These are phyloP conservation scores for Parascotia fuliginaria DNA, from an alignment of 2,888 invertebrate species.

Conservation along the genomic window DNA sequence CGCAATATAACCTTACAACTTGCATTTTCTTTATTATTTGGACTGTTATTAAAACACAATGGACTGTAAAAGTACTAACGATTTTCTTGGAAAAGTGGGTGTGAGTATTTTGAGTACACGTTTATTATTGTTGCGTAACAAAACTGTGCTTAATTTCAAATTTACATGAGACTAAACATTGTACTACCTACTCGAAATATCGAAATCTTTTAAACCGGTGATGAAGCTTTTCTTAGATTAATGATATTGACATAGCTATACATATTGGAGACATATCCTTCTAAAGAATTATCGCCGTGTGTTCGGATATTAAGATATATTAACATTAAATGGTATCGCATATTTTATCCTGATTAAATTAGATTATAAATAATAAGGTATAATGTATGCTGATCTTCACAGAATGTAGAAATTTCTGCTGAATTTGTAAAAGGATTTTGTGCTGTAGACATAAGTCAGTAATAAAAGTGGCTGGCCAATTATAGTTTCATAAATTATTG, in stretches of 20 bases:
- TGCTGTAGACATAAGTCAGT: background rate
- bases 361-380: background rate
- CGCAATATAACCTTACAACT: background rate
- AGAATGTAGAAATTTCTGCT: background rate
- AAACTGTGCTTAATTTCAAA: background rate
- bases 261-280: background rate
- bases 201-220: constrained; percentile 3
- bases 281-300: constrained; percentile 13
- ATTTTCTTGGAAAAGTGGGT: background rate
- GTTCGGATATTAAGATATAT: background rate
- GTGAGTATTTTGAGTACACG: background rate
- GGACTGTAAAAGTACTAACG: background rate
- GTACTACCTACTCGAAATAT: background rate
- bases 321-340: background rate
- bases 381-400: background rate
- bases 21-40: background rate
- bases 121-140: background rate
- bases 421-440: background rate
- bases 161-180: constrained; percentile 6
- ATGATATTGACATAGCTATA: background rate
- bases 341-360: background rate
- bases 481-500: background rate
- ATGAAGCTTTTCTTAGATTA: constrained; percentile 11
- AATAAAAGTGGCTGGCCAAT: background rate
- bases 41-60: constrained; percentile 1